Conservation (phyloP, 2,888 invertebrate species). For the Troides oblongomaculatus region DNA sequence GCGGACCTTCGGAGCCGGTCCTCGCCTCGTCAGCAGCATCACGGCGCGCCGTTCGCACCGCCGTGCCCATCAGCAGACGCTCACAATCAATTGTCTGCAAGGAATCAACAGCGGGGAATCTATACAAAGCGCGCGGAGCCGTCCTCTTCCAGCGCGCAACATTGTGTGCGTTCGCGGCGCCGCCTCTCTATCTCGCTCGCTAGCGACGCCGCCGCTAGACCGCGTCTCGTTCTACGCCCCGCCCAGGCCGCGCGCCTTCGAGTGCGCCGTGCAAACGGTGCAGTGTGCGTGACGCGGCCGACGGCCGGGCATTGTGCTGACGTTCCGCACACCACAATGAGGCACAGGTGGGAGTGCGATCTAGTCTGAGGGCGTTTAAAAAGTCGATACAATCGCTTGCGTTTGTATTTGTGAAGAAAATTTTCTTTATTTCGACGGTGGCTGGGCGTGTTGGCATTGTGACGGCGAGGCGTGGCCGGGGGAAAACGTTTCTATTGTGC, state of each 20-base stretch:
- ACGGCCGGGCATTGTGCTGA: slow-evolving; percentile 70
- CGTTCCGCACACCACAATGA: slow-evolving; percentile 73
- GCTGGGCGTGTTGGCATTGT: slow-evolving; percentile 74
- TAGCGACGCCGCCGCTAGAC: slow-evolving; percentile 53
- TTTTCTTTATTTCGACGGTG: slow-evolving; percentile 68
- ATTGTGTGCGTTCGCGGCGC: slow-evolving; percentile 64
- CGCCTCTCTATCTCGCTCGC: slow-evolving; percentile 56
- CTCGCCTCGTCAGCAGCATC: slow-evolving; percentile 30
- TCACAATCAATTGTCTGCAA: slow-evolving; percentile 76
- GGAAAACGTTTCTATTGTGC: slow-evolving; percentile 72
- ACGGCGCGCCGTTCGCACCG: slow-evolving; percentile 11
- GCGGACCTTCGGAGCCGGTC: slow-evolving; percentile 37
- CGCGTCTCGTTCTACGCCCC: slow-evolving; percentile 72
- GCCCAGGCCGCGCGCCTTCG: slow-evolving; percentile 67
- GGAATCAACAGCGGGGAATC: slow-evolving; percentile 74
- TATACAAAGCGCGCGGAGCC: slow-evolving; percentile 74
- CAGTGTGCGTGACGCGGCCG: slow-evolving; percentile 65
- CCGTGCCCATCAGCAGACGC: slow-evolving; percentile 37
- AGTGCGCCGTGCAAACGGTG: slow-evolving; percentile 47
- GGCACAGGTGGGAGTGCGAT: slow-evolving; percentile 73
- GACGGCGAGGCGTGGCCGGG: slow-evolving; percentile 68
- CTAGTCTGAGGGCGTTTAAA: slow-evolving; percentile 76
- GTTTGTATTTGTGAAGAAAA: slow-evolving; percentile 73
- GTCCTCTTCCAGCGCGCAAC: slow-evolving; percentile 72
- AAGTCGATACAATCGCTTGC: slow-evolving; percentile 77